Evolutionary conservation across 1,140 invertebrate genomes (phyloP), one percentile per base, ranked within the genome.

Genomic region (Penaeus vannamei): DNA sequence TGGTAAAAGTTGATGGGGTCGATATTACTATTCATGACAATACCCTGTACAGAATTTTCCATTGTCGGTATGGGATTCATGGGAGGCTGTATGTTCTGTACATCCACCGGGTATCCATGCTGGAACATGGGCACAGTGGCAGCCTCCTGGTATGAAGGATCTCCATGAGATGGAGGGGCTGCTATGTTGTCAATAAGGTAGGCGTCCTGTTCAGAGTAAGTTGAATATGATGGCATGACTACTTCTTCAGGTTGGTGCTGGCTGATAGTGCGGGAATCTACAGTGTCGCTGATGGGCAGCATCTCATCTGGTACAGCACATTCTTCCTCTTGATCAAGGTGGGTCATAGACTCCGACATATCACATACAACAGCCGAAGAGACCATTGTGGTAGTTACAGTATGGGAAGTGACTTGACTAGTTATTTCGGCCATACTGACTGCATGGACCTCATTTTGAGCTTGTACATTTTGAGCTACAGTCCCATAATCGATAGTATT

Each of bases 1-100:
- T 59, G 82, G 84, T 90, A 90, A 42, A 90, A 85, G 36, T 69
- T 90, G 61, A 90, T 85, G 46, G 77, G 66, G 42, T 90, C 79
- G 23, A 90, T 82, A 61, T 69, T 81, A 23, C 62, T 82, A 53
- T 64, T 69, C 77, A 85, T 82, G 26, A 81, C 84, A 22, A 90
- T 59, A 60, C 60, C 72, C 36, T 89, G 87, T 42, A 89, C 64
- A n/a, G 87, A 84, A 53, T 19, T 89, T 36, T 84, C 82, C 10
- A 85, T 26, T n/a, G 86, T 60, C 36, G 83, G 80, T 29, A 88
- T 26, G 61, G 86, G 81, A 42, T 66, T 60, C 66, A 69, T 69
- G 66, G 66, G 12, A 26, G 66, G 3, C 81, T 88, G 87, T 36
- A 89, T 80, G 26, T 76, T 81, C 60, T 85, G 88, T n/a, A 69